A percentile compares a stretch with the other conserved stretches of the same genome.
These are phyloP conservation scores for Garra rufa DNA, from an alignment of 2,113 vertebrate genomes.

Conservation along the genomic window DNA sequence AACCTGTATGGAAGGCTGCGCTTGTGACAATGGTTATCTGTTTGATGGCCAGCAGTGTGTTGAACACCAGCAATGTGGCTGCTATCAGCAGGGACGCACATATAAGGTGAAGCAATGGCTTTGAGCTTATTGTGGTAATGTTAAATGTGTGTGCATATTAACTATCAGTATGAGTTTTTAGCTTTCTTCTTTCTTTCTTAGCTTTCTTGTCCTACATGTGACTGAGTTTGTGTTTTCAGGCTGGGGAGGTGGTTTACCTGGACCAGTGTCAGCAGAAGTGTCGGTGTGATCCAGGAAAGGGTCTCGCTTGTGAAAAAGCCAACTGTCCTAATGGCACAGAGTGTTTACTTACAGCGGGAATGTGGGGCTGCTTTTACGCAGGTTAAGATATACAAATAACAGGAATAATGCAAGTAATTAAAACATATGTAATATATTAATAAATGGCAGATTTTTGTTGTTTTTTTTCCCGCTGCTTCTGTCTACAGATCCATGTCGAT, in stretches of 20 bases:
- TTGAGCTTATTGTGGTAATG: neutral
- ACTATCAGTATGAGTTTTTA: too few species aligned
- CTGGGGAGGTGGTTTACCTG: constrained; percentile 64
- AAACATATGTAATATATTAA: neutral
- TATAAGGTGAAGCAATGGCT: constrained; percentile 70
- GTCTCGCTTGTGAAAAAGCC: constrained; percentile 72
- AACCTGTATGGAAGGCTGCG: constrained; percentile 79
- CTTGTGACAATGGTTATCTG: constrained; percentile 73
- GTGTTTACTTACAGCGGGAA: constrained; percentile 73
- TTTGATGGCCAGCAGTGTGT: constrained; percentile 74
- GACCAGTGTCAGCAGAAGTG: constrained; percentile 74
- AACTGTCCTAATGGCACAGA: constrained; percentile 69
- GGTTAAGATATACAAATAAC: constrained; percentile 67
- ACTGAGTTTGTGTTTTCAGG: constrained; percentile 65
- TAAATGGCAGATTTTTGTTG: neutral
- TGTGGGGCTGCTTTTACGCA: constrained; percentile 74
- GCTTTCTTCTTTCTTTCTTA: too few species aligned
- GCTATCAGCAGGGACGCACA: constrained; percentile 74
- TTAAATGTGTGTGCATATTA: neutral
- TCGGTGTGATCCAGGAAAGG: constrained; percentile 67
- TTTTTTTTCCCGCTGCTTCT: neutral
- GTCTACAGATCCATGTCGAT: constrained; percentile 78
- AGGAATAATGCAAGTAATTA: neutral
- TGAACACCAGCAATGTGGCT: constrained; percentile 74
- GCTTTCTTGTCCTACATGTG: neutral